These are phyloP conservation scores for Orius insidiosus DNA, from an alignment of 1,140 invertebrate genomes.

Conservation along the genomic window DNA sequence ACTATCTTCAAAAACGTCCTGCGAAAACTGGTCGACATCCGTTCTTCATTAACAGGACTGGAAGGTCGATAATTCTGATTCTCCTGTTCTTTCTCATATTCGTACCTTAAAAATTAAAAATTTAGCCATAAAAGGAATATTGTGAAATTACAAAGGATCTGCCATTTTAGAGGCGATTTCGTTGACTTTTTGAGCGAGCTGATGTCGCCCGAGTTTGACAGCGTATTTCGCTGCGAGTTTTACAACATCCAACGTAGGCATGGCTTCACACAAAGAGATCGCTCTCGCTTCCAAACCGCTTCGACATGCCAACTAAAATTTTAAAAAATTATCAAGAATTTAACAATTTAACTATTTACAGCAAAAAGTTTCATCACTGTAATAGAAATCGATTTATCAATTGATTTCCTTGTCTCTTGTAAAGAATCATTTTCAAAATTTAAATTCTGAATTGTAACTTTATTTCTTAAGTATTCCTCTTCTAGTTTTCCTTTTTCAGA, in stretches of 20 bases:
- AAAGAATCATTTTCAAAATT: slow-evolving; percentile 19
- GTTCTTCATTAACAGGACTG: slow-evolving; percentile 15
- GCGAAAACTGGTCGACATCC: slow-evolving; percentile 22
- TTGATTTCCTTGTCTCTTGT: slow-evolving; percentile 32
- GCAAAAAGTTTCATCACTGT: slow-evolving; percentile 80
- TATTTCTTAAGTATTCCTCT: slow-evolving; percentile 47
- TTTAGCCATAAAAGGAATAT: slow-evolving; percentile 2
- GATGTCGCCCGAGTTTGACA: slow-evolving; percentile 48
- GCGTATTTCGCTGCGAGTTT: slow-evolving; percentile 79
- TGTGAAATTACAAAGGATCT: slow-evolving; percentile 9
- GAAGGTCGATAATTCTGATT: slow-evolving; percentile 18
- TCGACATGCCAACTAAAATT: slow-evolving; percentile 55
- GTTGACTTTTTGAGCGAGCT: slow-evolving; percentile 55
- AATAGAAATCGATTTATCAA: slow-evolving; percentile 46
- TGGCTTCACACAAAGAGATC: slow-evolving; percentile 67
- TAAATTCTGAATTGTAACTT: slow-evolving; percentile 18
- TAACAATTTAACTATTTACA: slow-evolving; percentile 31
- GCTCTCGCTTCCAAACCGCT: slow-evolving; percentile 71
- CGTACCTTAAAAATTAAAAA: not conserved
- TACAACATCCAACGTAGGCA: slow-evolving; percentile 55
- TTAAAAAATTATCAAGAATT: slow-evolving; percentile 1
- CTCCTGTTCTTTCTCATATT: slow-evolving; percentile 6
- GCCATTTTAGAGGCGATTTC: slow-evolving; percentile 25
- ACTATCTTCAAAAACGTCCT: slow-evolving; percentile 13
- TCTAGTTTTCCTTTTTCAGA: slow-evolving; percentile 70